Evolutionary conservation across 2,888 invertebrate genomes (phyloP), one percentile per base, ranked within the genome.

Genomic region (Melieria omissa): DNA sequence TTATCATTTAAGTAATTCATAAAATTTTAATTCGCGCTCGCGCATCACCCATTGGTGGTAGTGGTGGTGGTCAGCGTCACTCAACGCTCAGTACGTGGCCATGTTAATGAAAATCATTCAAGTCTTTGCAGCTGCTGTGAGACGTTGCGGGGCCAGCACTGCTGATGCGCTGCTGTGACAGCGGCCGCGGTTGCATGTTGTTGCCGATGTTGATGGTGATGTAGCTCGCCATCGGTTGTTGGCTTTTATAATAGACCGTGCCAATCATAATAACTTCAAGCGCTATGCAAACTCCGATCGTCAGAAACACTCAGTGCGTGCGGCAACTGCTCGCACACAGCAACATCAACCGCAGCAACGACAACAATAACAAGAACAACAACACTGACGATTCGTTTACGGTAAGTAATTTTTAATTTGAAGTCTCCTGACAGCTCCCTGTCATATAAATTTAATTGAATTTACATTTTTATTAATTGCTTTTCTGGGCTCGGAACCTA

Each of bases 401-500:
- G 57, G 62, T 65, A 71, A 61, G 75, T 76, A 78, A 77, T 76
- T 78, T 78, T 73, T 74, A 77, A 84, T 84, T 84, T 84, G 84
- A 84, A 82, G 77, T 81, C 82, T 84, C 83, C 82, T 84, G 84
- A 84, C 84, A 84, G 84, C 82, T 81, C 65, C 81, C 83, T 84
- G 84, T 84, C 84, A 84, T 84, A 84, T 83, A 84, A 84, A 84
- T 84, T 84, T 84, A 84, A 84, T 84, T 84, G 84, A 84, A 84
- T 84, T 82, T 84, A 84, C 84, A 84, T 84, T 84, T 84, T 84
- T 84, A 84, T 84, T 84, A 84, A 84, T 84, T 84, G 82, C 84
- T 77, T 78, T 77, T 77, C 70, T 49, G 41, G 29, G 49, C 49
- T 60, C 67, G 45, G 12, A 47, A 46, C 58, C 49, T 29, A 41